Evolutionary conservation across 2,888 invertebrate species (phyloP).

Genomic region (Drosophila neutralis): DNA sequence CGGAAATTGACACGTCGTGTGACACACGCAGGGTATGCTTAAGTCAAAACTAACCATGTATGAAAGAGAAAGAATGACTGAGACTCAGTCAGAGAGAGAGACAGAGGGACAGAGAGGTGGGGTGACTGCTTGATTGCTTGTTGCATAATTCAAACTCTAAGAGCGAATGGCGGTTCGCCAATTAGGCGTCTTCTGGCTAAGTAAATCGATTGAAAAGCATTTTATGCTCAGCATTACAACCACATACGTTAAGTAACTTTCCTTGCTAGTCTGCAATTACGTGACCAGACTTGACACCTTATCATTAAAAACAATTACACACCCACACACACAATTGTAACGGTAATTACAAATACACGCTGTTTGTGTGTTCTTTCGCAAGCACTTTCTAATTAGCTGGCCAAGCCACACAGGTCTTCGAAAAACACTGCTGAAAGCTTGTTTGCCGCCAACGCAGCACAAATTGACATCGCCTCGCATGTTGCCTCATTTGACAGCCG

Average conservation of each 20-base stretch:
- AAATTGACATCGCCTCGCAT: conserved; percentile 28
- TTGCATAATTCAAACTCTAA: conserved; percentile 61
- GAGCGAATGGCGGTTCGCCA: conserved; percentile 36
- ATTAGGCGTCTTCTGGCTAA: conserved; percentile 37
- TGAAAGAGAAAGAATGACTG: background rate
- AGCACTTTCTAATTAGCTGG: conserved; percentile 71
- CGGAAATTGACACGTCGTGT: conserved; percentile 69
- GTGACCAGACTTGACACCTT: conserved; percentile 33
- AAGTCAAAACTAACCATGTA: conserved; percentile 2
- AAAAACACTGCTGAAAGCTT: conserved; percentile 51
- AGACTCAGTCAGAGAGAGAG: background rate
- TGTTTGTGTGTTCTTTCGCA: conserved; percentile 15
- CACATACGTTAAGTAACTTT: conserved; percentile 2
- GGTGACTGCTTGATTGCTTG: conserved; percentile 47
- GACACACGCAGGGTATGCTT: conserved; percentile 10
- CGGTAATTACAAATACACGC: conserved; percentile 53
- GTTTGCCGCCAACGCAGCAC: conserved; percentile 55
- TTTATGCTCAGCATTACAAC: conserved; percentile 2
- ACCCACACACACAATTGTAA: conserved; percentile 21
- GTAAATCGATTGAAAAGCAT: conserved; percentile 48
- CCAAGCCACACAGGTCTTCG: conserved; percentile 46
- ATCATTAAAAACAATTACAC: conserved; percentile 41
- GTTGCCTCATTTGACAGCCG: conserved; percentile 24
- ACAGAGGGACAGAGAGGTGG: background rate
- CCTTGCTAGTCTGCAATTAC: conserved; percentile 20